phyloP scores from a whole-genome alignment of 2,113 vertebrate species.

The Planiliza haematocheilus region DNA sequence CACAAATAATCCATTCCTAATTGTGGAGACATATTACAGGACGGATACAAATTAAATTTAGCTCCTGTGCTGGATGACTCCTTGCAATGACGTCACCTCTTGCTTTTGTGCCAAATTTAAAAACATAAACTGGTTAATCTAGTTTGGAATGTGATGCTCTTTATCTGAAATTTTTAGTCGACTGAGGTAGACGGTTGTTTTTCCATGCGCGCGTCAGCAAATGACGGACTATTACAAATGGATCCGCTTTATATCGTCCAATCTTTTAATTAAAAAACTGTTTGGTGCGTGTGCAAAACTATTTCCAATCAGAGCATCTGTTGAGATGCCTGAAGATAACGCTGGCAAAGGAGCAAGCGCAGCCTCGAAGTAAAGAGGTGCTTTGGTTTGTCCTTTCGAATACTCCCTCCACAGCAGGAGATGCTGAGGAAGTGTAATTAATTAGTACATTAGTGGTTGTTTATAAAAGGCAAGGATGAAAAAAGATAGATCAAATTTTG shows the following conservation, averaged over 20 bases:
- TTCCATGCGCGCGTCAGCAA: not conserved
- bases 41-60: not conserved
- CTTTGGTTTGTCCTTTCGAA: constrained; percentile 23
- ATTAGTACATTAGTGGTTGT: constrained; percentile 48
- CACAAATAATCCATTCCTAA: too few species aligned
- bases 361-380: constrained; percentile 1
- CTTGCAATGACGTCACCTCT: not conserved
- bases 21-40: not conserved
- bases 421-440: constrained; percentile 52
- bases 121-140: not conserved
- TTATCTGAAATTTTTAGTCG: not conserved
- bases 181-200: constrained; percentile 11
- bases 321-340: constrained; percentile 41
- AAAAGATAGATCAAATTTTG: constrained; percentile 31
- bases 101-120: not conserved
- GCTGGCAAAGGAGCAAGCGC: not conserved
- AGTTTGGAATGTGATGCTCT: not conserved
- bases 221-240: constrained; percentile 2
- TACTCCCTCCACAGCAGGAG: constrained; percentile 2
- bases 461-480: constrained; percentile 54
- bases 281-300: constrained; percentile 22
- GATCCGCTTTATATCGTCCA: constrained; percentile 13
- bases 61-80: not conserved
- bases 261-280: constrained; percentile 57
- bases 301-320: constrained; percentile 27